Evolutionary conservation across 2,113 vertebrate species (phyloP).

Genomic region (Urocitellus parryii): DNA sequence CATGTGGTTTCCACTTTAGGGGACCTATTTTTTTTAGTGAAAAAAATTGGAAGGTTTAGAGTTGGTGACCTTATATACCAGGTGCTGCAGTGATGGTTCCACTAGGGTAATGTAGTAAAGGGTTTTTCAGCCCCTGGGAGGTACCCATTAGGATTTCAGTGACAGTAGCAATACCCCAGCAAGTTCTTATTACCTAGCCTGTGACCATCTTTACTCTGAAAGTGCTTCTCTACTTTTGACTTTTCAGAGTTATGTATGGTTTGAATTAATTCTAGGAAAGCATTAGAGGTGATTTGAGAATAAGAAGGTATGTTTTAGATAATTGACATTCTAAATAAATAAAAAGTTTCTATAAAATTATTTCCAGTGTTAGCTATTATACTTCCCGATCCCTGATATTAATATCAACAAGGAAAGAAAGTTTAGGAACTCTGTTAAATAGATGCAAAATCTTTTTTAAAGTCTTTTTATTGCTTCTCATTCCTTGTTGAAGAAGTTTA

Average conservation of each 20-base stretch:
- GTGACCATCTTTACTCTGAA: background rate
- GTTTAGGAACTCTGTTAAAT: background rate
- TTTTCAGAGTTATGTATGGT: background rate
- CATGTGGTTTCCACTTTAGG: slow-evolving; percentile 41
- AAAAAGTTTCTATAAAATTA: background rate
- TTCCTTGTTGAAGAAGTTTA: background rate
- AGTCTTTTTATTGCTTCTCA: background rate
- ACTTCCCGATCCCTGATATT: background rate
- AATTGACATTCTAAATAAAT: slow-evolving; percentile 8
- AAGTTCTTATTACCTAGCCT: background rate
- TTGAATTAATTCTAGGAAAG: background rate
- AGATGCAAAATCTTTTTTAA: background rate
- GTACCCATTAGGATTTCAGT: background rate
- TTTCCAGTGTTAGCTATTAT: background rate
- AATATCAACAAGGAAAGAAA: background rate
- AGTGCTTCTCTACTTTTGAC: background rate
- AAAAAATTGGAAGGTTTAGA: slow-evolving; percentile 23
- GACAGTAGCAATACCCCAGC: fast-evolving
- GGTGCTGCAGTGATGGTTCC: background rate
- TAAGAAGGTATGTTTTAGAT: background rate
- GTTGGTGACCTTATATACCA: slow-evolving; percentile 25
- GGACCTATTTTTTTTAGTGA: slow-evolving; percentile 64
- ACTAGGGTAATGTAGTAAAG: background rate
- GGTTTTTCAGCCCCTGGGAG: background rate
- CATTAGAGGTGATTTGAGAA: background rate